Conservation (phyloP, 1,140 invertebrate genomes). For the Drosophila teissieri region DNA sequence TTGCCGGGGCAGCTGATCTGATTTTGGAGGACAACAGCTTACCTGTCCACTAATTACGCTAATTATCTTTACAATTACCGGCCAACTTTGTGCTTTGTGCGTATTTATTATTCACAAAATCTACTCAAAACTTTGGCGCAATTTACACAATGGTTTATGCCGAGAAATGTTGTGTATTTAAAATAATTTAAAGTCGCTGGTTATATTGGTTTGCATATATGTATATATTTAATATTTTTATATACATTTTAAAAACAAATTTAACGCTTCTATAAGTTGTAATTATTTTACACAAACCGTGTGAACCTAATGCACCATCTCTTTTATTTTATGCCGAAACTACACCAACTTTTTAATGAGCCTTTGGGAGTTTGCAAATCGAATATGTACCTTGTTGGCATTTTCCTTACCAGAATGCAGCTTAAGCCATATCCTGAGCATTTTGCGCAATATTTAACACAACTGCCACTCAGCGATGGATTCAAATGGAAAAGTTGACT, state of each 20-base stretch:
- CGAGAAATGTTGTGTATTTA: not conserved
- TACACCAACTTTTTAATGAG: constrained; percentile 74
- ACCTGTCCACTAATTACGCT: constrained; percentile 60
- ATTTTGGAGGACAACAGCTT: constrained; percentile 46
- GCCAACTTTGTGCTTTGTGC: constrained; percentile 33
- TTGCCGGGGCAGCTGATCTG: constrained; percentile 42
- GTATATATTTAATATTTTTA: no score
- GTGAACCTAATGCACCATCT: constrained; percentile 21
- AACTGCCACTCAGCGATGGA: constrained; percentile 23
- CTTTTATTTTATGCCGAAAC: constrained; percentile 10
- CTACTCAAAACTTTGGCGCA: constrained; percentile 18
- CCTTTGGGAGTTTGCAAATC: constrained; percentile 61
- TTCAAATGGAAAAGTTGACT: constrained; percentile 32
- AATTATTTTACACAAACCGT: not conserved
- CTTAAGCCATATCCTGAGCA: not conserved
- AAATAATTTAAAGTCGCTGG: no score
- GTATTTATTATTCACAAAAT: constrained; percentile 43
- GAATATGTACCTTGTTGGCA: constrained; percentile 33
- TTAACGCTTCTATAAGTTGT: no score
- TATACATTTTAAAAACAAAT: no score
- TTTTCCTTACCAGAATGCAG: constrained; percentile 3
- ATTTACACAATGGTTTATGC: constrained; percentile 3
- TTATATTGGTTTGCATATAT: no score
- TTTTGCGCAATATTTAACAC: constrained; percentile 26
- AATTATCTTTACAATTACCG: constrained; percentile 69